Evolutionary conservation across 2,797 vertebrate genomes (phyloP).

Genomic region (Poeciliopsis gracilis): DNA sequence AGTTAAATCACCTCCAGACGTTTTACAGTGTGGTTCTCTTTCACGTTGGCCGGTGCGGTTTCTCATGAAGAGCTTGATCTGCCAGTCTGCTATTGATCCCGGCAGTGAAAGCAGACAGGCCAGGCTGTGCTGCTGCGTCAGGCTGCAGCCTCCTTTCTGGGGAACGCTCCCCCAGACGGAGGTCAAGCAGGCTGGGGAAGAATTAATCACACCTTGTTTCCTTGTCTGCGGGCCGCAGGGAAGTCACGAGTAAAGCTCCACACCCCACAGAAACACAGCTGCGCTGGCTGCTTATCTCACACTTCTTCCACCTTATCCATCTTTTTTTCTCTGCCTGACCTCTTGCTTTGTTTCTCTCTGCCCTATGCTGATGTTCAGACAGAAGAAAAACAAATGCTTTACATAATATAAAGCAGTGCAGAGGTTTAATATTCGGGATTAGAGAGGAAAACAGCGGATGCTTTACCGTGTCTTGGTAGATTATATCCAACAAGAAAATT

Average conservation of each 20-base stretch:
- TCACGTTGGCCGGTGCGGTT: slow-evolving; percentile 52
- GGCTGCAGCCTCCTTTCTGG: slow-evolving; percentile 48
- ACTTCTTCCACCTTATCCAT: slow-evolving; percentile 64
- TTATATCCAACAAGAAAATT: not conserved
- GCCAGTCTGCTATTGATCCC: slow-evolving; percentile 75
- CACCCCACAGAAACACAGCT: slow-evolving; percentile 56
- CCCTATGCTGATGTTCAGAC: slow-evolving; percentile 58
- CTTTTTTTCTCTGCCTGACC: slow-evolving; percentile 52
- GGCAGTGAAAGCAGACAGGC: slow-evolving; percentile 47
- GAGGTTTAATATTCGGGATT: slow-evolving; percentile 63
- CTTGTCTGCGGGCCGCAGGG: slow-evolving; percentile 65
- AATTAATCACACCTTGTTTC: slow-evolving; percentile 82
- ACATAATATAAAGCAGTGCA: slow-evolving; percentile 52
- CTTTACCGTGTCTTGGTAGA: not conserved
- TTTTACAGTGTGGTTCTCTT: not conserved
- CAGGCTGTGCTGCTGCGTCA: slow-evolving; percentile 43
- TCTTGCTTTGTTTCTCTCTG: slow-evolving; percentile 45
- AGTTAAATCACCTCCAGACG: no score
- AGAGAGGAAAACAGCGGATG: slow-evolving; percentile 22
- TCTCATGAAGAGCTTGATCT: slow-evolving; percentile 64
- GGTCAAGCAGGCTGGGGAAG: slow-evolving; percentile 69
- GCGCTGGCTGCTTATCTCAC: slow-evolving; percentile 61
- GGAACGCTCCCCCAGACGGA: slow-evolving; percentile 57
- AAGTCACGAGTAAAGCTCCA: slow-evolving; percentile 49
- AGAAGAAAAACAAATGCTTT: slow-evolving; percentile 54